Base-by-base conservation (phyloP, 2,113 vertebrate genomes). In the Oryzias melastigma region DNA sequence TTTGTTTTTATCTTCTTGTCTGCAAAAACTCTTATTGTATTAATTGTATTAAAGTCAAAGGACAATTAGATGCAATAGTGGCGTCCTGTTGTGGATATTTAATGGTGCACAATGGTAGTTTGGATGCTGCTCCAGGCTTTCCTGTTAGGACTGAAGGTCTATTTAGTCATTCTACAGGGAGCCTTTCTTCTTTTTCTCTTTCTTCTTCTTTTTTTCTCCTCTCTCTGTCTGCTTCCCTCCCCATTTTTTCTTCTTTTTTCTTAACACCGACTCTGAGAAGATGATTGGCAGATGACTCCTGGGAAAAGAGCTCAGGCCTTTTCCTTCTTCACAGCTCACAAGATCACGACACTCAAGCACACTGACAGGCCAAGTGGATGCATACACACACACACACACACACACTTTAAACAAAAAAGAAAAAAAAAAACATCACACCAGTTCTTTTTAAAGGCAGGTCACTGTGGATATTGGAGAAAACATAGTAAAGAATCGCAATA, bases 251-350 rank as follows among this genome's bases (percentile, higher is more conserved):
- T 42, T 2, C 35, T 62, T 59, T 71, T 44, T 71, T 29, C 75
- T 78, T 67, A 65, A 50, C 74, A 25, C 66, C 65, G 79, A 88
- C 83, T 88, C 78, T 70, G 76, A 87, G 85, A 82, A 78, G 78
- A 85, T 91, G 91, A 92, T 92, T 91, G 91, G 84, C 91, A 91
- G 89, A 85, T 75, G 84, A 88, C 88, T 90, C 87, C 68, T 65
- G 89, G 86, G 89, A 84, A 69, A 80, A 72, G 75, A 83, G 80
- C 80, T 64, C 20, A 62, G 80, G 80, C 80, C 66, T 85, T 83
- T 75, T 86, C 75, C 78, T 84, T 71, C 75, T 64, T 68, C 35
- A 12, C 54, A 71, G 77, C 71, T 80, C 75, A 45, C 71, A 74
- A 75, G 78, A 82, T 89, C 79, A 85, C 41, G 83, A 84, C 82